phyloP scores from a whole-genome alignment of 2,113 vertebrate species.

The Stigmatopora nigra region DNA sequence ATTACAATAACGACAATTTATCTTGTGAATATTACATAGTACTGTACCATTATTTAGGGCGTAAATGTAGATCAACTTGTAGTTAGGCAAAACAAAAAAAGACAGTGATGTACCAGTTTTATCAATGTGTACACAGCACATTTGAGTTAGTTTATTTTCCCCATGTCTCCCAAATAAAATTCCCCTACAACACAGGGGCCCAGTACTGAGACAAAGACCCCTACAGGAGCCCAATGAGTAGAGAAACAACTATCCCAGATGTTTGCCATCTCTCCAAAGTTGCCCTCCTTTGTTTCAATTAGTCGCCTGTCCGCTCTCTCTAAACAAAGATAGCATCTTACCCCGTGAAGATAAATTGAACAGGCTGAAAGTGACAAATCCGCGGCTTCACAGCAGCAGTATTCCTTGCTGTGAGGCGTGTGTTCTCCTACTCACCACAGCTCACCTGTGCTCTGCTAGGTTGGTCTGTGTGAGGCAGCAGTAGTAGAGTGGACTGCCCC shows the following conservation, averaged over 20 bases:
- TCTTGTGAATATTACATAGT: neutral
- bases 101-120: conserved; percentile 32
- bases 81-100: too few relatives aligned
- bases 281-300: conserved; percentile 34
- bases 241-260: conserved; percentile 47
- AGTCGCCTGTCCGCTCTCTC: conserved; percentile 2
- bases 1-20: neutral
- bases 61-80: neutral
- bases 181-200: conserved; percentile 40
- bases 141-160: conserved; percentile 55
- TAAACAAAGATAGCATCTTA: conserved; percentile 52
- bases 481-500: conserved; percentile 51
- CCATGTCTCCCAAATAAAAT: conserved; percentile 2
- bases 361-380: conserved; percentile 37
- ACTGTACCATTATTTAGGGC: neutral
- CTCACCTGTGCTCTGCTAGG: conserved; percentile 64
- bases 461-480: conserved; percentile 47
- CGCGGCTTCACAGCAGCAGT: conserved; percentile 19
- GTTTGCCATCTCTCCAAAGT: conserved; percentile 60
- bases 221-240: conserved; percentile 29
- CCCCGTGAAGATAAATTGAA: conserved; percentile 37
- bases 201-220: conserved; percentile 18
- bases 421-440: conserved; percentile 27
- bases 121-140: conserved; percentile 58
- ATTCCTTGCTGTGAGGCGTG: conserved; percentile 30